Percentiles rank a stretch among this genome's conserved stretches.
Conservation (phyloP, 2,888 invertebrate genomes). For the Hoplodrina blanda region DNA sequence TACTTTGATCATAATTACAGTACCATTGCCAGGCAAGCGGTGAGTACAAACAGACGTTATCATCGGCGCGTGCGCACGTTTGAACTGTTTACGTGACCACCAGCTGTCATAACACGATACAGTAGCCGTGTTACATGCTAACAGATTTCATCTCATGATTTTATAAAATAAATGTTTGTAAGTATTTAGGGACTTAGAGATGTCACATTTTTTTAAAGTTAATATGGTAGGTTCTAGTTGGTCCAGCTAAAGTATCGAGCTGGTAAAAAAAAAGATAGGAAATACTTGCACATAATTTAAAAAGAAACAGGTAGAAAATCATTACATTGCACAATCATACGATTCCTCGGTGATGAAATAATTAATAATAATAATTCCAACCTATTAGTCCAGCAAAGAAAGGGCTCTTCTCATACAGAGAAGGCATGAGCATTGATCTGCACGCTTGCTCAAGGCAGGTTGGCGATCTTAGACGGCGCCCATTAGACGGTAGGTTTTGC, state of each 20-base stretch:
- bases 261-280: too few relatives aligned
- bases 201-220: background rate
- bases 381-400: too few relatives aligned
- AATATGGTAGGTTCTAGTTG: too few relatives aligned
- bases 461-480: too few relatives aligned
- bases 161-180: conserved; percentile 21
- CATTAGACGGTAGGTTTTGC: too few relatives aligned
- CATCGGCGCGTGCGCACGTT: conserved; percentile 78
- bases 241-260: too few relatives aligned
- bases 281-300: too few relatives aligned
- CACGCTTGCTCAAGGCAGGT: too few relatives aligned
- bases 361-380: too few relatives aligned
- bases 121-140: conserved; percentile 62
- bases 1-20: conserved; percentile 45
- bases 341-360: background rate
- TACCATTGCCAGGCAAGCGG: conserved; percentile 64
- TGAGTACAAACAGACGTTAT: conserved; percentile 79
- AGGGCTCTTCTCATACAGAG: too few relatives aligned
- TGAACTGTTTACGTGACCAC: conserved; percentile 80
- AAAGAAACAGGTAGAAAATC: too few relatives aligned
- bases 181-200: background rate
- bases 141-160: conserved; percentile 38
- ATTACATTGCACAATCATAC: background rate
- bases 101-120: conserved; percentile 81
- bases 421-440: too few relatives aligned